Evolutionary conservation across 2,113 vertebrate species (phyloP), one percentile per base, ranked within the genome.

Genomic region (Kobus ellipsiprymnus): DNA sequence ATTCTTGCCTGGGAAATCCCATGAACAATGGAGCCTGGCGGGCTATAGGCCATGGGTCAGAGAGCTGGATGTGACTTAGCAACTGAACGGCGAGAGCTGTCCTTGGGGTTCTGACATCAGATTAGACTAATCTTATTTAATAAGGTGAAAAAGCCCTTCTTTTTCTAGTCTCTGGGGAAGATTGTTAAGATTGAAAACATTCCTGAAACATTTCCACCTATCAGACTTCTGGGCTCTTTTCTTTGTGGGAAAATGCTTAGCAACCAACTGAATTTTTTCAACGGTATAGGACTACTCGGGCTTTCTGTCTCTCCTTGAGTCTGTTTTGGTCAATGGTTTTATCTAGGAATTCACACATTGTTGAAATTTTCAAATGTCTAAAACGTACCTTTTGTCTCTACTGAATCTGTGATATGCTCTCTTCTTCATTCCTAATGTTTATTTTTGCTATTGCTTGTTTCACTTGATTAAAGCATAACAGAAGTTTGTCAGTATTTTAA

Each of bases 21-120:
- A 21, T 23, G 19, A 6, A 40, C 67, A 40, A 5, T 6, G n/a
- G 36, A 40, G 36, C 36, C 71, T 44, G 36, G 71, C 23, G 1
- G 21, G 21, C 23, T 3, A 3, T 0, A 25, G 71, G 7, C 71
- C 21, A 2, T 7, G 36, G 71, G 36, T 27, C 1, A 77, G n/a
- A 67, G 21, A 77, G 71, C 0, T 44, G 71, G 71, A 14, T 27
- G 23, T 27, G 36, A 27, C 40, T 71, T 12, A 40, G 67, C 67
- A 71, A 23, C n/a, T 44, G 36, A 62, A 27, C 36, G 21, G 3
- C 33, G 36, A 5, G n/a, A 7, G 27, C 29, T 21, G 46, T 21
- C 46, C 78, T 2, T 21, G 46, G 19, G 46, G 9, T 21, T 81
- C 78, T 81, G 29, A 29, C 16, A 12, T 33, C 78, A 81, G 46